Percentiles rank a stretch among this genome's conserved stretches.
phyloP scores from a whole-genome alignment of 1,140 invertebrate genomes.

The Acyrthosiphon pisum region DNA sequence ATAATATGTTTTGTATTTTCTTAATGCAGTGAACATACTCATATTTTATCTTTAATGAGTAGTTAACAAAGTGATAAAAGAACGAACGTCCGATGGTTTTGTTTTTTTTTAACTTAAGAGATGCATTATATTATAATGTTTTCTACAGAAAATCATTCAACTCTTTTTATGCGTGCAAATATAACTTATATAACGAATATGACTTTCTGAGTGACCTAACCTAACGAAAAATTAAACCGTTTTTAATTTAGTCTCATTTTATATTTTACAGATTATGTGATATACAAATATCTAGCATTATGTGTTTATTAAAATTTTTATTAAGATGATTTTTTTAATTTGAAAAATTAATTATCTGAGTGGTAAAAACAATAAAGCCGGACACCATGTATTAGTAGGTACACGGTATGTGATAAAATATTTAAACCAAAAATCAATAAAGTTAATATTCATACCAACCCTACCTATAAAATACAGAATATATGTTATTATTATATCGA shows the following conservation, averaged over 20 bases:
- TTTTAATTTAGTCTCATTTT: not conserved
- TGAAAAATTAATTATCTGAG: not conserved
- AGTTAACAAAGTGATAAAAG: not conserved
- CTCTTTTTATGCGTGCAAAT: not conserved
- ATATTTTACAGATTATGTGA: not conserved
- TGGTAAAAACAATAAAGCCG: not conserved
- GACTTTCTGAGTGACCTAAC: not conserved
- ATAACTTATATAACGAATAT: not conserved
- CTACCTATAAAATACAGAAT: not conserved
- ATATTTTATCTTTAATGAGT: not conserved
- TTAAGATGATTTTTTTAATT: not conserved
- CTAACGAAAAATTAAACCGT: not conserved
- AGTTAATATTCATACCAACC: not conserved
- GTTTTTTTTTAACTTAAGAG: not conserved
- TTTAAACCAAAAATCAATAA: conserved; percentile 1
- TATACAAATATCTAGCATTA: not conserved
- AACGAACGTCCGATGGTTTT: not conserved
- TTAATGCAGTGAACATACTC: not conserved
- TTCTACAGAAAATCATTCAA: not conserved
- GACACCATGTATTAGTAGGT: not conserved
- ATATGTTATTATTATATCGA: not conserved
- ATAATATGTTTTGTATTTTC: not conserved
- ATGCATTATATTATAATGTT: not conserved
- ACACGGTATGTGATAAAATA: not conserved
- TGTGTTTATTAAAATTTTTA: not conserved